A percentile compares a stretch with the other conserved stretches of the same genome.
Evolutionary conservation across 1,140 invertebrate species (phyloP).

Genomic region (Macrobrachium nipponense): DNA sequence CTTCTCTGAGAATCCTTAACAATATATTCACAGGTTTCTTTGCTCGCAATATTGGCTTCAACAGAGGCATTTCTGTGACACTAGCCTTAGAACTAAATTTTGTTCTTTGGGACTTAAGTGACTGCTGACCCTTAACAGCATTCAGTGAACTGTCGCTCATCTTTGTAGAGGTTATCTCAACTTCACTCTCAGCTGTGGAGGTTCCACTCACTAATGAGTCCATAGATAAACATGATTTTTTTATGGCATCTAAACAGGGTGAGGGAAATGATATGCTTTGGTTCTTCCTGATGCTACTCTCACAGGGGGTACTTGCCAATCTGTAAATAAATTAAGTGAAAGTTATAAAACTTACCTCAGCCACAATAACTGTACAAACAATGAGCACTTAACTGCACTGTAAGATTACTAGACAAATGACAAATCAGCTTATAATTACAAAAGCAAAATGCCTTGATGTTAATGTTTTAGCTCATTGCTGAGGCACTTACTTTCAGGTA

Average conservation of each 20-base stretch:
- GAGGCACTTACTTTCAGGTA: no score
- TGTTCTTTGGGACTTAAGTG: neutral
- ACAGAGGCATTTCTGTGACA: neutral
- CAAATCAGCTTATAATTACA: no score
- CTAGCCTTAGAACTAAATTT: neutral
- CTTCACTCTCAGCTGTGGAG: neutral
- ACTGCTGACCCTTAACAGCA: neutral
- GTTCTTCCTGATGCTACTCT: no score
- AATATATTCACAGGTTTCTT: constrained; percentile 6
- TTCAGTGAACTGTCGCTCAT: neutral
- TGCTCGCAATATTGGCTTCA: neutral
- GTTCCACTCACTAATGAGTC: neutral
- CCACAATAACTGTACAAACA: no score
- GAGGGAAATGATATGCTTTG: no score
- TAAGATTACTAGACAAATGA: no score
- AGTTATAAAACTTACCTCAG: no score
- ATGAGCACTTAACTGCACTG: no score
- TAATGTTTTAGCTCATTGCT: no score
- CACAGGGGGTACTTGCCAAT: no score
- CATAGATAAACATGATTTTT: neutral
- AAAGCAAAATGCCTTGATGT: no score
- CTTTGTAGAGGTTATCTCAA: neutral
- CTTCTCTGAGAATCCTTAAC: constrained; percentile 25
- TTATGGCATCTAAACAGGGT: neutral
- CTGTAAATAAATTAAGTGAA: no score